Evolutionary conservation across 2,888 invertebrate species (phyloP).

Genomic region (Sinopyrophorus schimmeli): DNA sequence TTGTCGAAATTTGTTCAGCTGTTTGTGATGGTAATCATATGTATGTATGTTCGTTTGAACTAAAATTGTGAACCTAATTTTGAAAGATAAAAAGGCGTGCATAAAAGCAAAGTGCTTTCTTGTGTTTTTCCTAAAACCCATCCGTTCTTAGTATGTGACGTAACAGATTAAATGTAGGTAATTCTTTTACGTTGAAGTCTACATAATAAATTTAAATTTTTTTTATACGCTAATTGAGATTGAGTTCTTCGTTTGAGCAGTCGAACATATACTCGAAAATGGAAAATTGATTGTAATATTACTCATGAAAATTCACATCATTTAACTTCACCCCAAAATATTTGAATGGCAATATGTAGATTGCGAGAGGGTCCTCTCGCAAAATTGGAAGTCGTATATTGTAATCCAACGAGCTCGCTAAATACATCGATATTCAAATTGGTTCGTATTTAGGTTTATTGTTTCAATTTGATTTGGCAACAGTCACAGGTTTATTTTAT

Average conservation of each 20-base stretch:
- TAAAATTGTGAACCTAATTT: constrained; percentile 26
- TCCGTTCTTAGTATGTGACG: constrained; percentile 29
- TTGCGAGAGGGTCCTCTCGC: constrained; percentile 7
- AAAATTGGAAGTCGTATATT: constrained; percentile 1
- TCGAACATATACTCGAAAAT: too few relatives aligned
- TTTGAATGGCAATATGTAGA: constrained; percentile 2
- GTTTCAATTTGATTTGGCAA: constrained; percentile 16
- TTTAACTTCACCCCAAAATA: not conserved
- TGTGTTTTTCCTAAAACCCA: constrained; percentile 30
- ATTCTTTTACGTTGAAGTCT: constrained; percentile 8
- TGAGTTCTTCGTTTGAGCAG: too few relatives aligned
- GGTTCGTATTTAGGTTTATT: constrained; percentile 18
- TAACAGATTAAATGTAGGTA: constrained; percentile 18
- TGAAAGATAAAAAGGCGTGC: constrained; percentile 29
- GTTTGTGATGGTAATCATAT: too few relatives aligned
- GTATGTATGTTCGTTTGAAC: too few relatives aligned
- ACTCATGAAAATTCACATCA: constrained; percentile 2
- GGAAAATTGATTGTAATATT: too few relatives aligned
- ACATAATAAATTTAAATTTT: too few relatives aligned
- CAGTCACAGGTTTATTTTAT: constrained; percentile 4
- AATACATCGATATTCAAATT: constrained; percentile 17
- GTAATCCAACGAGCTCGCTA: constrained; percentile 7
- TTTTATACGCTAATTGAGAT: too few relatives aligned
- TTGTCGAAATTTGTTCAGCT: too few relatives aligned
- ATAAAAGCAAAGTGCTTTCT: constrained; percentile 34